phyloP scores from a whole-genome alignment of 1,140 invertebrate species.

The Zaprionus davidi region DNA sequence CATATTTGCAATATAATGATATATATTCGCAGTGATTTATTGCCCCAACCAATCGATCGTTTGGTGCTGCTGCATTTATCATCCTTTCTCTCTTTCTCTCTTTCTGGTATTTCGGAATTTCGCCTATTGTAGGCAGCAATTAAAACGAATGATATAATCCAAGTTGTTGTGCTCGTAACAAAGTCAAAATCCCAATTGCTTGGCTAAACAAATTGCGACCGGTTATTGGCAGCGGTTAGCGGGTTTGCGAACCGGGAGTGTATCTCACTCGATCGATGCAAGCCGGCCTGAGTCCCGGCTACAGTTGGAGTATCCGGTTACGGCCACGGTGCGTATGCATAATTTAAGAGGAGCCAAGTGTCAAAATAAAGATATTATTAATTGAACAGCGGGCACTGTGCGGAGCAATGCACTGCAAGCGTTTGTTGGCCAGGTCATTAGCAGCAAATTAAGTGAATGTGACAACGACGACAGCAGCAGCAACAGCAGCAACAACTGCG shows the following conservation, averaged over 20 bases:
- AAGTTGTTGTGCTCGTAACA: neutral
- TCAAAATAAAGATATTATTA: conserved; percentile 47
- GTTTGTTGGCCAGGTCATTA: conserved; percentile 45
- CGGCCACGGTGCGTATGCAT: conserved; percentile 30
- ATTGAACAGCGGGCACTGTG: conserved; percentile 18
- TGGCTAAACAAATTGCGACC: conserved; percentile 36
- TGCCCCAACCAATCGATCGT: neutral
- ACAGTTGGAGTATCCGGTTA: conserved; percentile 19
- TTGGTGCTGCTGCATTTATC: neutral
- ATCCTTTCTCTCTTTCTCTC: neutral
- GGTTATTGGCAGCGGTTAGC: conserved; percentile 11
- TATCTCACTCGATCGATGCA: neutral
- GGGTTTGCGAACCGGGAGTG: conserved; percentile 9
- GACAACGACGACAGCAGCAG: conserved; percentile 33
- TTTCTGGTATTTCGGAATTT: conserved; percentile 12
- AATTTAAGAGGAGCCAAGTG: conserved; percentile 28
- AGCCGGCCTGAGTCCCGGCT: neutral
- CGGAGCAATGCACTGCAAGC: conserved; percentile 31
- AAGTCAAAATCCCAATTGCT: conserved; percentile 34
- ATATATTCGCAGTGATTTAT: conserved; percentile 30
- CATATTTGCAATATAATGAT: conserved; percentile 8
- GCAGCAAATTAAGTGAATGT: conserved; percentile 49
- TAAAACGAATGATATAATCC: conserved; percentile 49
- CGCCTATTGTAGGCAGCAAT: conserved; percentile 34
- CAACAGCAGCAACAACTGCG: neutral